Percentiles rank a stretch among this genome's conserved stretches.
phyloP scores from a whole-genome alignment of 2,888 invertebrate genomes.

The Prosopocoilus inquinatus region DNA sequence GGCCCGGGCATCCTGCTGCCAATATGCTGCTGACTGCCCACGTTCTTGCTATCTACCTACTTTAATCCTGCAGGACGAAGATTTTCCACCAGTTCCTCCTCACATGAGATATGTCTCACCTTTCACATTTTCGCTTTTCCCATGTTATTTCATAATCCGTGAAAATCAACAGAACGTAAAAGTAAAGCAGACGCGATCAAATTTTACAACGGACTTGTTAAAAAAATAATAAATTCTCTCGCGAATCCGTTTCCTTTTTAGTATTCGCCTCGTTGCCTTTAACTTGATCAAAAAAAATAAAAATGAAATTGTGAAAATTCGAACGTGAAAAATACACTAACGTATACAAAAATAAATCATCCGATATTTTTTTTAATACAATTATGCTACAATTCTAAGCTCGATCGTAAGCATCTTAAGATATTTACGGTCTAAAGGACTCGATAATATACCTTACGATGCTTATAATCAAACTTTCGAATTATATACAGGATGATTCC shows the following conservation, averaged over 20 bases:
- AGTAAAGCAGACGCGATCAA: neutral
- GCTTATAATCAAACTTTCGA: too few species aligned
- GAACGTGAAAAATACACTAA: too few species aligned
- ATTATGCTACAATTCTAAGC: too few species aligned
- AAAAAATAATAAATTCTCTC: slow-evolving; percentile 1
- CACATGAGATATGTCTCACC: neutral
- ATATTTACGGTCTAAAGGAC: too few species aligned
- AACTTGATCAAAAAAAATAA: too few species aligned
- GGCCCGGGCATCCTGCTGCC: slow-evolving; percentile 34
- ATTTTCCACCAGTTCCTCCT: slow-evolving; percentile 2
- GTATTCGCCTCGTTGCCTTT: too few species aligned
- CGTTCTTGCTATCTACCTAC: slow-evolving; percentile 24
- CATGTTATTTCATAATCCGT: neutral
- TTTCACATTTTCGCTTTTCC: slow-evolving; percentile 5
- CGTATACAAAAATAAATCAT: too few species aligned
- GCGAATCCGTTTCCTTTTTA: neutral
- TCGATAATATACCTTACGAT: too few species aligned
- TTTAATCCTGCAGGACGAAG: slow-evolving; percentile 22
- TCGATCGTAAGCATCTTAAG: too few species aligned
- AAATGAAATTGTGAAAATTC: too few species aligned
- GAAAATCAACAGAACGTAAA: slow-evolving; percentile 2
- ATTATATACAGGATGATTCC: too few species aligned
- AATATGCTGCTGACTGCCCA: slow-evolving; percentile 32
- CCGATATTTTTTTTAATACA: too few species aligned
- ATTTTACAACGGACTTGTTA: neutral